Conservation (phyloP, 2,888 invertebrate genomes). For the Himalopsyche tibetana region DNA sequence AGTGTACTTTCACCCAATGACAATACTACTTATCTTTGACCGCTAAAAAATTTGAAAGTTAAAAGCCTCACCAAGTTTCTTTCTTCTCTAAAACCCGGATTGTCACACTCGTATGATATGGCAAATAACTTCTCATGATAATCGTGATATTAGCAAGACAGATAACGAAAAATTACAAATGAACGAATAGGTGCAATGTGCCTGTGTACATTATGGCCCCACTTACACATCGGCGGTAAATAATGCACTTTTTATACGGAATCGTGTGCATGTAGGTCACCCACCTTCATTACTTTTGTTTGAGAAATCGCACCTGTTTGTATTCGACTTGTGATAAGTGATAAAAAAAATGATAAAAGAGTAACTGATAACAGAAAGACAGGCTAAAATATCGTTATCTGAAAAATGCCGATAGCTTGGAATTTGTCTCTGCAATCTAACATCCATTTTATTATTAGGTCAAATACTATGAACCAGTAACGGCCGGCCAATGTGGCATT, state of each 20-base stretch:
- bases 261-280: slow-evolving; percentile 47
- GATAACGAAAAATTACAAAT: not conserved
- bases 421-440: not conserved
- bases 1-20: too few species aligned
- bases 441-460: not conserved
- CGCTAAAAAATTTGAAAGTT: too few species aligned
- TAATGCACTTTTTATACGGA: slow-evolving; percentile 11
- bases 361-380: not conserved
- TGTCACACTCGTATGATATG: too few species aligned
- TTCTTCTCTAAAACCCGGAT: too few species aligned
- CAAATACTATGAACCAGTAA: too few species aligned
- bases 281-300: slow-evolving; percentile 45
- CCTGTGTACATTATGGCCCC: not conserved
- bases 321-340: not conserved
- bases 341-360: not conserved
- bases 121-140: too few species aligned
- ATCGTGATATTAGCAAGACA: not conserved
- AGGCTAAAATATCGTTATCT: not conserved
- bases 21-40: too few species aligned
- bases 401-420: not conserved
- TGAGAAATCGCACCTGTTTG: not conserved
- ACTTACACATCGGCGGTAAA: not conserved
- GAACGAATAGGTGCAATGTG: not conserved
- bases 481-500: too few species aligned
- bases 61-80: too few species aligned